Conservation (phyloP, 2,797 vertebrate genomes). For the Coluber constrictor region DNA sequence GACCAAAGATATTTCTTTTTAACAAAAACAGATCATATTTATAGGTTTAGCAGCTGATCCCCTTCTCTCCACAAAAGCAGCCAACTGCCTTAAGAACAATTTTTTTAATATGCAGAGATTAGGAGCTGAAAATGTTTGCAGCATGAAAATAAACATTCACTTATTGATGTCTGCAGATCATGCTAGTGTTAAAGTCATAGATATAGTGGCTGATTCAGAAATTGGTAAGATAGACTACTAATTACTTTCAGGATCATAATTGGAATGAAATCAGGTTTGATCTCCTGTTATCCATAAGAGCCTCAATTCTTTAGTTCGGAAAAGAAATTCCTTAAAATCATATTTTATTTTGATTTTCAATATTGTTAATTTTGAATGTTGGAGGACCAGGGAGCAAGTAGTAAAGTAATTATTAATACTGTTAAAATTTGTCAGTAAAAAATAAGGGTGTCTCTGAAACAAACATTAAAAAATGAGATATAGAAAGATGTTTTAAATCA, state of each 20-base stretch:
- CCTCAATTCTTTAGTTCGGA: not conserved
- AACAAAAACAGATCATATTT: not conserved
- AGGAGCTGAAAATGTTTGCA: not conserved
- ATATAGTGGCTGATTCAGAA: not conserved
- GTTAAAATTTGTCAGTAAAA: not conserved
- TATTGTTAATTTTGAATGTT: not conserved
- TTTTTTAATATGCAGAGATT: not conserved
- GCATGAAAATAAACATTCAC: not conserved
- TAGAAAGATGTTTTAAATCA: not conserved
- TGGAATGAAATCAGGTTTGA: not conserved
- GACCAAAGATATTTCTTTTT: constrained; percentile 28
- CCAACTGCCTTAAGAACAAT: not conserved
- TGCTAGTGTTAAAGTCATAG: not conserved
- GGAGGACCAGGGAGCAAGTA: not conserved
- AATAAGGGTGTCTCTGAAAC: not conserved
- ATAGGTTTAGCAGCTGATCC: not conserved
- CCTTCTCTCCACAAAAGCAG: not conserved
- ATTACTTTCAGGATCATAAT: not conserved
- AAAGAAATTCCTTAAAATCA: not conserved
- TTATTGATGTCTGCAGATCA: not conserved
- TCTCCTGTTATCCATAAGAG: not conserved
- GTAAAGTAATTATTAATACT: not conserved
- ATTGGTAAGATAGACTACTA: not conserved
- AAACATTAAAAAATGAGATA: not conserved
- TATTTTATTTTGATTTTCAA: not conserved